phyloP scores from a whole-genome alignment of 2,888 invertebrate species.

The Drosophila helvetica region DNA sequence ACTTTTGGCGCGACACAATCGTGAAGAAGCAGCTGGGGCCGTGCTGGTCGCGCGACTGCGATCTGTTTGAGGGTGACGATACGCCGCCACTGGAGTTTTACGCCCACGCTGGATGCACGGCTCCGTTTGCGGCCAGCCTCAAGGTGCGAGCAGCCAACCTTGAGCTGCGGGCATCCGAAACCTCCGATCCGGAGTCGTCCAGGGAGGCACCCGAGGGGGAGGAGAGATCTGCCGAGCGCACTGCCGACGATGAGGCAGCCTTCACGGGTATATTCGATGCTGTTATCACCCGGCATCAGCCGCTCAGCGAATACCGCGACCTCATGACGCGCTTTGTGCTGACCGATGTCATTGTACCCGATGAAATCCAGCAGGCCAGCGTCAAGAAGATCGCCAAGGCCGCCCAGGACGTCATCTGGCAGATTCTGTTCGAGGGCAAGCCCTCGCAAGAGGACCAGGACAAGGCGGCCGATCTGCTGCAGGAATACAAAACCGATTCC shows the following conservation, averaged over 20 bases:
- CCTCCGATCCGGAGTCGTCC: constrained; percentile 13
- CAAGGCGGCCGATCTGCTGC: constrained; percentile 60
- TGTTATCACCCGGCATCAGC: constrained; percentile 33
- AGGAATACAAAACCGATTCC: constrained; percentile 82
- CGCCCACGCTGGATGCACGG: constrained; percentile 66
- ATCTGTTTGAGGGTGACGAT: constrained; percentile 75
- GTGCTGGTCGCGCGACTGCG: constrained; percentile 73
- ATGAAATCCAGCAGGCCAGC: constrained; percentile 55
- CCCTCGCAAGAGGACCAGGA: constrained; percentile 31
- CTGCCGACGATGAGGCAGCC: constrained; percentile 48
- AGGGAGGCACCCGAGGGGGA: constrained; percentile 9
- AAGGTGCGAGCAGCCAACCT: constrained; percentile 46
- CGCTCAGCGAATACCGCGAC: constrained; percentile 60
- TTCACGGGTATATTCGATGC: constrained; percentile 60
- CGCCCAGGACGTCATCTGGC: constrained; percentile 61
- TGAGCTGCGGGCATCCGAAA: neutral
- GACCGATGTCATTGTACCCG: constrained; percentile 50
- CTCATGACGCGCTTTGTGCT: constrained; percentile 69
- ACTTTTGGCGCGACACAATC: constrained; percentile 73
- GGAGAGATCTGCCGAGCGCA: constrained; percentile 26
- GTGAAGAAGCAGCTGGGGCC: constrained; percentile 72
- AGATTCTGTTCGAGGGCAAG: constrained; percentile 61
- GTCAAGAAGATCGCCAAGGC: constrained; percentile 58
- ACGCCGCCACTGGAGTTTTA: constrained; percentile 73
- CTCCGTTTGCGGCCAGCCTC: constrained; percentile 66